phyloP scores from a whole-genome alignment of 2,797 vertebrate genomes.

The Selene dorsalis region DNA sequence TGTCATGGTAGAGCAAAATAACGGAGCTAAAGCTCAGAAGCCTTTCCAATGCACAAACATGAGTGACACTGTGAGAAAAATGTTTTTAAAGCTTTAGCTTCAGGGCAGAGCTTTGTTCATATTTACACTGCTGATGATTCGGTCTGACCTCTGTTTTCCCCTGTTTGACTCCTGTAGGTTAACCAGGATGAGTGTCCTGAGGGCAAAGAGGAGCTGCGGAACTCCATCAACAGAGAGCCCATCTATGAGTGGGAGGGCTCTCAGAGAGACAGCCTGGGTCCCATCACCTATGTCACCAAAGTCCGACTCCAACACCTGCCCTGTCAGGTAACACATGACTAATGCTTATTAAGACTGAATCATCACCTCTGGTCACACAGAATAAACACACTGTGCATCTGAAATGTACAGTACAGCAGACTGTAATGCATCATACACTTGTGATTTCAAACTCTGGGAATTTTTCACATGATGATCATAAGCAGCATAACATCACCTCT shows the following conservation, averaged over 20 bases:
- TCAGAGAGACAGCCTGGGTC: conserved; percentile 86
- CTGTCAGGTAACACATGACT: conserved; percentile 86
- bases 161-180: conserved; percentile 55
- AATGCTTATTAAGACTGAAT: conserved; percentile 42
- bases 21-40: conserved; percentile 1
- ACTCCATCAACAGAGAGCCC: conserved; percentile 88
- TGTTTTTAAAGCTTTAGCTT: conserved; percentile 9
- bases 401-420: conserved; percentile 38
- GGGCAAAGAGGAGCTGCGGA: conserved; percentile 87
- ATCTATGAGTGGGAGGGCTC: conserved; percentile 90
- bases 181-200: conserved; percentile 56
- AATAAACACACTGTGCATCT: neutral
- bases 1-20: conserved; percentile 49
- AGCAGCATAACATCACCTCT: conserved; percentile 29
- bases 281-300: conserved; percentile 90
- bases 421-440: conserved; percentile 26
- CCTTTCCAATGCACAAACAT: conserved; percentile 20
- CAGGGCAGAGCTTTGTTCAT: conserved; percentile 18
- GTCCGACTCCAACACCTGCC: conserved; percentile 94
- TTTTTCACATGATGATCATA: conserved; percentile 52
- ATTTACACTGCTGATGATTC: conserved; percentile 20
- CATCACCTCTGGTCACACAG: neutral
- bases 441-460: conserved; percentile 54
- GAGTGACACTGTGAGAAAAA: neutral
- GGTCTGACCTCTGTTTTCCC: neutral